Percentiles rank a stretch among this genome's conserved stretches.
phyloP scores from a whole-genome alignment of 2,797 vertebrate species.

The Centropyge bicolor region DNA sequence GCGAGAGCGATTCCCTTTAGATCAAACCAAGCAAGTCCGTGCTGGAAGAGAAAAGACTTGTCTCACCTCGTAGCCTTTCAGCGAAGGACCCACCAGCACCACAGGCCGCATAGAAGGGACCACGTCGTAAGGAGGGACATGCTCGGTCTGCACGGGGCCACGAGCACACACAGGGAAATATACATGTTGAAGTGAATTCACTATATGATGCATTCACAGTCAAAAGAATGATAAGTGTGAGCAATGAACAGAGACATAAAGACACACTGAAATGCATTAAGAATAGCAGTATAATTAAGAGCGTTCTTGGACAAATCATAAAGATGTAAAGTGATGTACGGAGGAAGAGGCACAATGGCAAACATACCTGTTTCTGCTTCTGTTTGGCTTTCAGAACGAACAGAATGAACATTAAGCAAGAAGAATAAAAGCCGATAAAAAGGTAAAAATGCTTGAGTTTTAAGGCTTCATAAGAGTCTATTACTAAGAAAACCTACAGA shows the following conservation, averaged over 20 bases:
- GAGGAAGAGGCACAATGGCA: slow-evolving; percentile 29
- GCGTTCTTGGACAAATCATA: slow-evolving; percentile 1
- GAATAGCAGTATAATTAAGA: neutral
- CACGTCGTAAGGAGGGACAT: slow-evolving; percentile 94
- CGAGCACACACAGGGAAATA: slow-evolving; percentile 29
- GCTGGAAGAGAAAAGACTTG: slow-evolving; percentile 32
- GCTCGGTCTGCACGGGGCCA: slow-evolving; percentile 87
- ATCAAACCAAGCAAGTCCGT: slow-evolving; percentile 43
- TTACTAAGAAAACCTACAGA: slow-evolving; percentile 11
- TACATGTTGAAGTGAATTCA: neutral
- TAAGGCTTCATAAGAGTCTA: neutral
- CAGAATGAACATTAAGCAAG: slow-evolving; percentile 81
- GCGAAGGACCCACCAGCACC: slow-evolving; percentile 95
- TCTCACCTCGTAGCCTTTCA: slow-evolving; percentile 97
- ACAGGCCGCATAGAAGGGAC: slow-evolving; percentile 97
- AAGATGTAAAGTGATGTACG: neutral
- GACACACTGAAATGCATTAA: neutral
- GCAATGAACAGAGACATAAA: neutral
- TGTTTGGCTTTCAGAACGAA: slow-evolving; percentile 94
- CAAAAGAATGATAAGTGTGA: no score
- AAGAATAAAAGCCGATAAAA: slow-evolving; percentile 11
- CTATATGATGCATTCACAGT: no score
- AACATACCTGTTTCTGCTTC: slow-evolving; percentile 98
- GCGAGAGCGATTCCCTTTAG: slow-evolving; percentile 34
- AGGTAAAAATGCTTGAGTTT: neutral